Conservation (phyloP, 1,140 invertebrate genomes). For the Pachyrhynchus sulphureomaculatus region DNA sequence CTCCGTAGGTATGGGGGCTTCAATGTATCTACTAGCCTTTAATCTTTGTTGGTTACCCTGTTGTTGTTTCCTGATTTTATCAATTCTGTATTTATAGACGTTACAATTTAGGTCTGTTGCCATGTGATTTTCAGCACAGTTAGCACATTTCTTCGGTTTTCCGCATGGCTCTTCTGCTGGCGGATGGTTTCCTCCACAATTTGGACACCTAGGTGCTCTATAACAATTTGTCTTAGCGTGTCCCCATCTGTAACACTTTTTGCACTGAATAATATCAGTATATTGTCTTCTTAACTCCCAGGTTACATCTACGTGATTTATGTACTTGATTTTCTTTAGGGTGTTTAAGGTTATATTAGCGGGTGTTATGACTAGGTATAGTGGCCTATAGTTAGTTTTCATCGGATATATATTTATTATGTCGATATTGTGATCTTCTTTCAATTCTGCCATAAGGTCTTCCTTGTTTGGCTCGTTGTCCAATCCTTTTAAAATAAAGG, state of each 20-base stretch:
- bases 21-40: no score
- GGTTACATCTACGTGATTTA: no score
- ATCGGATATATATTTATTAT: constrained; percentile 1
- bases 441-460: constrained; percentile 2
- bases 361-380: constrained; percentile 15
- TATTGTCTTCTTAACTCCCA: no score
- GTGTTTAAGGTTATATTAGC: neutral
- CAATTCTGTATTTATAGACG: neutral
- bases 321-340: neutral
- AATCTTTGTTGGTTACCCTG: no score
- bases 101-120: neutral
- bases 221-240: neutral
- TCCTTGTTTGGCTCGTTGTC: constrained; percentile 4
- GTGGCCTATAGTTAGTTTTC: neutral
- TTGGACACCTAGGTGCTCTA: neutral
- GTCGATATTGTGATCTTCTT: neutral
- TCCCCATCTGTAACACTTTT: neutral
- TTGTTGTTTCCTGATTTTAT: neutral
- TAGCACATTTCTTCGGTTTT: no score
- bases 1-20: no score
- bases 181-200: neutral
- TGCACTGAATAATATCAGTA: no score
- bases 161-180: neutral
- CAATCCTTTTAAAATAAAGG: constrained; percentile 10
- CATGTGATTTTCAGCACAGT: no score